phyloP scores from a whole-genome alignment of 1,140 invertebrate genomes.

The Ostrea edulis region DNA sequence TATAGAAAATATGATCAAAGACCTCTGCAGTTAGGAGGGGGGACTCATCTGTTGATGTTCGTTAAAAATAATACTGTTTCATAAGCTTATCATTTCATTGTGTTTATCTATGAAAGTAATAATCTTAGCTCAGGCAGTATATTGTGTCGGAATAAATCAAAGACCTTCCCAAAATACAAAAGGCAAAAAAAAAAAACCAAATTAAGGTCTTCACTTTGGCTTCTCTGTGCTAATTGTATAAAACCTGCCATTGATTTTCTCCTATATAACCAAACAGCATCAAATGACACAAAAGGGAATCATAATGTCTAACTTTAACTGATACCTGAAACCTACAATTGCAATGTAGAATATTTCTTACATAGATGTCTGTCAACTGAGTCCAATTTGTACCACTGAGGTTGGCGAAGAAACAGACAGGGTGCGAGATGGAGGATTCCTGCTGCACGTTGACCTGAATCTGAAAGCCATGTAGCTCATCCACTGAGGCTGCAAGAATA shows the following conservation, averaged over 20 bases:
- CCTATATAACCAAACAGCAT: not conserved
- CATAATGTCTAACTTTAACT: too few relatives aligned
- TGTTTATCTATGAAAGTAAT: too few relatives aligned
- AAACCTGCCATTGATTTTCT: not conserved
- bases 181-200: not conserved
- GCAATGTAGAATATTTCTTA: not conserved
- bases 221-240: not conserved
- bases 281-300: not conserved
- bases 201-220: not conserved
- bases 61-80: not conserved
- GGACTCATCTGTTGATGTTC: not conserved
- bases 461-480: not conserved
- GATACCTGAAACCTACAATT: too few relatives aligned
- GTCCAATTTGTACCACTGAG: constrained; percentile 5
- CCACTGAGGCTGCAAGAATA: not conserved
- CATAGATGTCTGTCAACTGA: not conserved
- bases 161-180: not conserved
- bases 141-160: too few relatives aligned
- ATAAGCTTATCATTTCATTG: too few relatives aligned
- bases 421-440: not conserved
- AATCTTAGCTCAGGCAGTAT: too few relatives aligned
- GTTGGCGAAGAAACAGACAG: constrained; percentile 1
- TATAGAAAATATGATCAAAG: too few relatives aligned
- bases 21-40: not conserved
- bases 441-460: constrained; percentile 9